Percentiles rank a stretch among this genome's conserved stretches.
Evolutionary conservation across 1,140 invertebrate genomes (phyloP).

Genomic region (Popillia japonica): DNA sequence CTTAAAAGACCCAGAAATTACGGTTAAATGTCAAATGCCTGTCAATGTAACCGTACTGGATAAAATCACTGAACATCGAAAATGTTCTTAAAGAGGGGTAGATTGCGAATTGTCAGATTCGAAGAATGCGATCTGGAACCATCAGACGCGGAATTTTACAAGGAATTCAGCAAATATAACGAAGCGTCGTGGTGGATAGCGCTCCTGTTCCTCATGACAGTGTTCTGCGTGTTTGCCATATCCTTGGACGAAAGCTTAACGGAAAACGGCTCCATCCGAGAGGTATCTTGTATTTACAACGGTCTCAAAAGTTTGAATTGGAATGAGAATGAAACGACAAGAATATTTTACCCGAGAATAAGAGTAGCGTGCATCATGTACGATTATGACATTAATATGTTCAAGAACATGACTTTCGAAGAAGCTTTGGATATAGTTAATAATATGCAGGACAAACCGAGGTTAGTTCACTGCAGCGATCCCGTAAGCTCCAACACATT

Average conservation of each 20-base stretch:
- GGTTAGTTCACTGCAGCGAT: background rate
- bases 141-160: background rate
- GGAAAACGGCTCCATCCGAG: background rate
- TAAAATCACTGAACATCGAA: background rate
- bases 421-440: background rate
- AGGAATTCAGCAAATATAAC: constrained; percentile 17
- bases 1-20: too few relatives aligned
- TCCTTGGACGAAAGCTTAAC: background rate
- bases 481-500: background rate
- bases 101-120: background rate
- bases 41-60: background rate
- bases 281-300: background rate
- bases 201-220: background rate
- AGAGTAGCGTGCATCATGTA: background rate
- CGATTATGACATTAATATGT: background rate
- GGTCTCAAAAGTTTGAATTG: background rate
- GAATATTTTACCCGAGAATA: background rate
- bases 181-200: background rate
- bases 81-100: background rate
- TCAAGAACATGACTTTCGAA: background rate
- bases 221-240: background rate
- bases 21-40: background rate
- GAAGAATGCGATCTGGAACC: constrained; percentile 16
- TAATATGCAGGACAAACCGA: background rate
- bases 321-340: background rate